A percentile compares a stretch with the other conserved stretches of the same genome.
Evolutionary conservation across 2,113 vertebrate genomes (phyloP).

Genomic region (Megaptera novaeangliae): DNA sequence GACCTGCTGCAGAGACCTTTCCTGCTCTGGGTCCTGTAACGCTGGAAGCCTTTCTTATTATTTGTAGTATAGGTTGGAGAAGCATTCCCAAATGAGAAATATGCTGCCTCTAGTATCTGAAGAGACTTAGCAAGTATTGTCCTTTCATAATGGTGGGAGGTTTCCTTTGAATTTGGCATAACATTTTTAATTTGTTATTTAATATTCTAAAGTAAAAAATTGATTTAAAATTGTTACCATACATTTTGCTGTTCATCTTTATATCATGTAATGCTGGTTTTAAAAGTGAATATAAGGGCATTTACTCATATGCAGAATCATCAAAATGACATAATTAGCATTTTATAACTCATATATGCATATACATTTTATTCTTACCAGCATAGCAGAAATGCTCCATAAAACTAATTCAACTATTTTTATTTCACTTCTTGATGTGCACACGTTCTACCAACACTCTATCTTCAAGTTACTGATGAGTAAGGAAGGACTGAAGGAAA

Average conservation of each 20-base stretch:
- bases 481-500: background rate
- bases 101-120: background rate
- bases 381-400: background rate
- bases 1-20: background rate
- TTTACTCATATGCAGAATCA: background rate
- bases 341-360: background rate
- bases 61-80: no score
- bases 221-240: background rate
- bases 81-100: background rate
- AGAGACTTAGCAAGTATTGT: background rate
- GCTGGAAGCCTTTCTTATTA: background rate
- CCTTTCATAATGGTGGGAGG: background rate
- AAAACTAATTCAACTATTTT: background rate
- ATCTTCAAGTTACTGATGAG: background rate
- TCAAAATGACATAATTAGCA: background rate
- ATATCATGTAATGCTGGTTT: background rate
- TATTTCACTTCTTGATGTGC: background rate
- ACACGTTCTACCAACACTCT: background rate
- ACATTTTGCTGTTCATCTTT: background rate
- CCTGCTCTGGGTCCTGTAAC: background rate
- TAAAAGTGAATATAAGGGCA: background rate
- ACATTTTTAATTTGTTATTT: background rate
- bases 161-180: background rate
- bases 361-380: background rate
- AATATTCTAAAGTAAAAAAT: background rate